A percentile compares a stretch with the other conserved stretches of the same genome.
These are phyloP conservation scores for Bombus ignitus DNA, from an alignment of 1,140 invertebrate species.

Conservation along the genomic window DNA sequence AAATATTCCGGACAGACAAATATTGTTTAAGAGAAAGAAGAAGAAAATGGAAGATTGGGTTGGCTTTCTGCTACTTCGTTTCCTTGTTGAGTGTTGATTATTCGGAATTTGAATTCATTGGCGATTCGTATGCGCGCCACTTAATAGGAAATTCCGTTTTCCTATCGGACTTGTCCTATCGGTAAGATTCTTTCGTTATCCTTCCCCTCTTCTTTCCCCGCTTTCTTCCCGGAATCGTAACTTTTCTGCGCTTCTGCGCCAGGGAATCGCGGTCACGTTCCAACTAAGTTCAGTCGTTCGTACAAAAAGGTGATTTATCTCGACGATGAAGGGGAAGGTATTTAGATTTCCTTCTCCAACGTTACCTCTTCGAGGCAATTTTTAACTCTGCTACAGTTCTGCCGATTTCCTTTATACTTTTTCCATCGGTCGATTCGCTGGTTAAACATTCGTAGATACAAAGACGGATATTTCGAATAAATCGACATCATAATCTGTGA, in stretches of 20 bases:
- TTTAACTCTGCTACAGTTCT: background rate
- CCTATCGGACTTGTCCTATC: constrained; percentile 24
- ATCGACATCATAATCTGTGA: background rate
- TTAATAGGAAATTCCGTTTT: constrained; percentile 51
- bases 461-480: background rate
- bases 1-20: background rate
- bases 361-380: background rate
- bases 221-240: constrained; percentile 21
- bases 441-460: background rate
- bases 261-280: constrained; percentile 46
- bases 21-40: background rate
- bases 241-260: constrained; percentile 10
- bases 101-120: constrained; percentile 14
- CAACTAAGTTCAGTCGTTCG: constrained; percentile 34
- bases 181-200: constrained; percentile 33
- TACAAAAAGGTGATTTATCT: constrained; percentile 46
- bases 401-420: background rate
- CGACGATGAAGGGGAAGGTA: constrained; percentile 20
- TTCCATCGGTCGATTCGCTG: constrained; percentile 13
- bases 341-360: constrained; percentile 19
- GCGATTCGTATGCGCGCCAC: constrained; percentile 29
- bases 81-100: constrained; percentile 39
- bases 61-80: background rate
- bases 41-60: background rate
- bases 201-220: background rate